These are phyloP conservation scores for Albula glossodonta DNA, from an alignment of 2,113 vertebrate species.

Conservation along the genomic window DNA sequence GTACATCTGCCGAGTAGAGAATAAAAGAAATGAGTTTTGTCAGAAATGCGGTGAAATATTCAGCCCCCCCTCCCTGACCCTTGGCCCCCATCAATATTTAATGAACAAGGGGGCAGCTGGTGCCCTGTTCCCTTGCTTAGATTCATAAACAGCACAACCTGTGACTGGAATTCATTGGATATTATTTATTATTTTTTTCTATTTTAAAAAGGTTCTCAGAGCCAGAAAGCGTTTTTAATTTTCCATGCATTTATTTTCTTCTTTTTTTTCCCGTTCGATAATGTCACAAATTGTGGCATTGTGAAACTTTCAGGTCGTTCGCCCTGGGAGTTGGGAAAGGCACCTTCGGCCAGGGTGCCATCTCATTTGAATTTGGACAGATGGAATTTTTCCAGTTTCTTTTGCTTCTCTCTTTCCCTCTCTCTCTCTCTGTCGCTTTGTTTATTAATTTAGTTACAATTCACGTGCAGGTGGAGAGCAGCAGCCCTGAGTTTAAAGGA, in stretches of 20 bases:
- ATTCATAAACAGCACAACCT: conserved; percentile 37
- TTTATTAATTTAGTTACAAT: conserved; percentile 52
- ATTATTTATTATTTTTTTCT: not conserved
- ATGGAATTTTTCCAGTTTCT: conserved; percentile 59
- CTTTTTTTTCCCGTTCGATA: conserved; percentile 19
- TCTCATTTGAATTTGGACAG: conserved; percentile 67
- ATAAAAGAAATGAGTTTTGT: conserved; percentile 33
- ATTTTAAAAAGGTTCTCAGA: conserved; percentile 24
- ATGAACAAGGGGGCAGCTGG: conserved; percentile 51
- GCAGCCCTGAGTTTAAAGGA: conserved; percentile 48
- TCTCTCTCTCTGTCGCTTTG: conserved; percentile 33
- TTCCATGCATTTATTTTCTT: conserved; percentile 12
- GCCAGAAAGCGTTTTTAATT: conserved; percentile 27
- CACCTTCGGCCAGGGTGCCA: conserved; percentile 51
- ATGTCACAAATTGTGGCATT: conserved; percentile 23
- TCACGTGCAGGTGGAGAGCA: conserved; percentile 45
- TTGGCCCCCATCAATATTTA: conserved; percentile 46
- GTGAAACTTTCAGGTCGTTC: conserved; percentile 53
- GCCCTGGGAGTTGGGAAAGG: conserved; percentile 66
- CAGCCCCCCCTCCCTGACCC: conserved; percentile 50
- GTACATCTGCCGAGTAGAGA: conserved; percentile 27
- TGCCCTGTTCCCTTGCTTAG: conserved; percentile 47
- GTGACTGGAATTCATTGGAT: conserved; percentile 24
- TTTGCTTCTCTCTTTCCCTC: conserved; percentile 33
- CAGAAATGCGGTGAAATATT: conserved; percentile 16